Evolutionary conservation across 2,888 invertebrate species (phyloP).

Genomic region (Oscheius sp.): DNA sequence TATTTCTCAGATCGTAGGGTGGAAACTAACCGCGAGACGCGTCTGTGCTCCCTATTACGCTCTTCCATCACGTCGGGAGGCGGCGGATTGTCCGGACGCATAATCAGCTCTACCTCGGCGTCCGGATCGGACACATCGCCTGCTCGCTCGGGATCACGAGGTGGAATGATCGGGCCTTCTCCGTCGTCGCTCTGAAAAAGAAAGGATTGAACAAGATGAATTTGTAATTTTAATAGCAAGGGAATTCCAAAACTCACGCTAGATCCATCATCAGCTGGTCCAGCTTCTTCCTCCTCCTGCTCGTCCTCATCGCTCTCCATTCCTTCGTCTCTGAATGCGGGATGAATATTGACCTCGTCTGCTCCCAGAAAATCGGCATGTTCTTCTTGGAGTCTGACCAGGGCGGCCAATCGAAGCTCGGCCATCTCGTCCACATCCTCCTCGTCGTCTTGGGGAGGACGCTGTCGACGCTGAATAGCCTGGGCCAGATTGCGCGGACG

Average conservation of each 20-base stretch:
- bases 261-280: not conserved
- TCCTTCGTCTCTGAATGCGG: slow-evolving; percentile 2
- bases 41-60: slow-evolving; percentile 9
- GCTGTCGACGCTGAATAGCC: not conserved
- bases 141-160: too few species aligned
- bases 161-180: not conserved
- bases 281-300: not conserved
- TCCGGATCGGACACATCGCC: not conserved
- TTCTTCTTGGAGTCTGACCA: too few species aligned
- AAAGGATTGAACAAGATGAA: not conserved
- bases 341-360: too few species aligned
- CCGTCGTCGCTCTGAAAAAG: slow-evolving; percentile 19
- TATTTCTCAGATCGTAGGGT: not conserved
- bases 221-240: not conserved
- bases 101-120: not conserved
- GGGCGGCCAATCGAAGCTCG: not conserved
- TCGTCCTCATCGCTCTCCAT: slow-evolving; percentile 17
- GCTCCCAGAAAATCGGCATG: too few species aligned
- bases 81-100: not conserved
- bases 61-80: not conserved
- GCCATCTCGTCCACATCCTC: not conserved
- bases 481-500: not conserved
- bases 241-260: not conserved
- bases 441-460: not conserved
- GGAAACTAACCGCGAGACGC: slow-evolving; percentile 10